Percentiles rank a stretch among this genome's conserved stretches.
phyloP scores from a whole-genome alignment of 2,888 invertebrate genomes.

The Argyresthia albistria region DNA sequence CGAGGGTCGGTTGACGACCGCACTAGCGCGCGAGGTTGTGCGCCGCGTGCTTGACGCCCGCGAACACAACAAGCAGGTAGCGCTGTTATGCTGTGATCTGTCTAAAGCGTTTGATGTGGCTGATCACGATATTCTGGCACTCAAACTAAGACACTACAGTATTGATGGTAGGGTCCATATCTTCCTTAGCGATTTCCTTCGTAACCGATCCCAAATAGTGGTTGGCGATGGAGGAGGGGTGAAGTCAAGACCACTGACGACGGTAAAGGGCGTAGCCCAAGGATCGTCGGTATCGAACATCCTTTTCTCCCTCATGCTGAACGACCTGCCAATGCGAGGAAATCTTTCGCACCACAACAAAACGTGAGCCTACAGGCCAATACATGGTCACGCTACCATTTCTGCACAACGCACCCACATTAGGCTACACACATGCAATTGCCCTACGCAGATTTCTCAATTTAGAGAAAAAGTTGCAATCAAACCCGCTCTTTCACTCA shows the following conservation, averaged over 20 bases:
- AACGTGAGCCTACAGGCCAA: too few species aligned
- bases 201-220: not conserved
- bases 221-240: not conserved
- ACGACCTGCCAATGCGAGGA: conserved; percentile 8
- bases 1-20: conserved; percentile 3
- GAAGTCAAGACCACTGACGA: not conserved
- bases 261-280: conserved; percentile 2
- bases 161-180: not conserved
- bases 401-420: too few species aligned
- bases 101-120: conserved; percentile 9
- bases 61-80: conserved; percentile 3
- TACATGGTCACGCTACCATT: too few species aligned
- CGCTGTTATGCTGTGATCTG: conserved; percentile 7
- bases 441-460: too few species aligned
- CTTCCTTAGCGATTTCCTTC: too few species aligned
- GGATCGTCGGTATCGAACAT: conserved; percentile 6
- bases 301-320: conserved; percentile 3
- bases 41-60: not conserved
- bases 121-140: conserved; percentile 1
- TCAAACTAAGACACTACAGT: conserved; percentile 5
- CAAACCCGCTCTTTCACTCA: too few species aligned
- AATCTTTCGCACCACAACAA: too few species aligned
- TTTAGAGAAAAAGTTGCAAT: too few species aligned
- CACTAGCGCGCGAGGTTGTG: conserved; percentile 2
- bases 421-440: too few species aligned